Percentiles rank a stretch among this genome's conserved stretches.
Conservation (phyloP, 2,888 invertebrate species). For the Acanthosepion pharaonis region DNA sequence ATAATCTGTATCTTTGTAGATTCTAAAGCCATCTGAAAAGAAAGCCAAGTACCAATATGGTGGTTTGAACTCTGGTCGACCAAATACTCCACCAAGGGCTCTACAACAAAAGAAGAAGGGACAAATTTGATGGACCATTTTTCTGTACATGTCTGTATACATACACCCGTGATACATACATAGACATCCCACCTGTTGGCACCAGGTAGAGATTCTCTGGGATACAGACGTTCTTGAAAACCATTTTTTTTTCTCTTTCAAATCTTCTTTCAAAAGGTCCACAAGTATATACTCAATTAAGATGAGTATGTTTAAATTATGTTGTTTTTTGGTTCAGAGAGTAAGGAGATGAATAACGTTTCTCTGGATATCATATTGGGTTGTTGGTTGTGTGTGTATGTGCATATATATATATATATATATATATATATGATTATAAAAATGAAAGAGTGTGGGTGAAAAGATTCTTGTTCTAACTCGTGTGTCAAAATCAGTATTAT, state of each 20-base stretch:
- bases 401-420: background rate
- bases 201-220: background rate
- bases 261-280: background rate
- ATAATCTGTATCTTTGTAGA: conserved; percentile 68
- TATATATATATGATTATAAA: background rate
- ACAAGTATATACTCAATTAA: background rate
- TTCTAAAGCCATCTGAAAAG: conserved; percentile 78
- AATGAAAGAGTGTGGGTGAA: too few relatives aligned
- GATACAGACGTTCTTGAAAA: background rate
- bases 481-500: too few relatives aligned
- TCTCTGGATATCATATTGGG: too few relatives aligned
- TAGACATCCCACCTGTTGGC: background rate
- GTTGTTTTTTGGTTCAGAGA: background rate
- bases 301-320: background rate
- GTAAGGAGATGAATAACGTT: background rate
- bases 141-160: background rate
- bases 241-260: background rate
- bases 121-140: conserved; percentile 34
- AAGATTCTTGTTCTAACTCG: too few relatives aligned
- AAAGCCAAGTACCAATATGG: conserved; percentile 78
- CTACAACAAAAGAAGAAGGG: conserved; percentile 58
- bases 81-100: conserved; percentile 73
- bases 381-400: too few relatives aligned
- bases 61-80: conserved; percentile 75
- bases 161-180: background rate